Evolutionary conservation across 2,888 invertebrate species (phyloP).

Genomic region (Dilophus febrilis): DNA sequence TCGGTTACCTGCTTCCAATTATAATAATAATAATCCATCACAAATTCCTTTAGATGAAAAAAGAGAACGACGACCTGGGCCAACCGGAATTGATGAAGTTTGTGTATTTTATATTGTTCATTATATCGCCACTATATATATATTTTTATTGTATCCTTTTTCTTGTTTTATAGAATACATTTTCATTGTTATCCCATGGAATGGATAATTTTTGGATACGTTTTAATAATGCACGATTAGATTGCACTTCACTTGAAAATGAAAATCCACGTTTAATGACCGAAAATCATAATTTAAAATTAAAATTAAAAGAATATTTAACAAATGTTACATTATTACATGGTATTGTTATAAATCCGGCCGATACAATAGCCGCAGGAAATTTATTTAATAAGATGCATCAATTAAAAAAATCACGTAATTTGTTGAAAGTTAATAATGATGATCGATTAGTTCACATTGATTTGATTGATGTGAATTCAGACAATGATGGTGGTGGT

Average conservation of each 20-base stretch:
- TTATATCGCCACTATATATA: not conserved
- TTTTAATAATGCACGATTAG: constrained; percentile 37
- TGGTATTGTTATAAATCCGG: constrained; percentile 15
- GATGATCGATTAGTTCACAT: constrained; percentile 23
- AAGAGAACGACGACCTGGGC: constrained; percentile 18
- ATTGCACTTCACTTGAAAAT: constrained; percentile 32
- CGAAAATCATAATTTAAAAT: constrained; percentile 47
- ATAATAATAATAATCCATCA: not conserved
- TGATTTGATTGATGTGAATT: constrained; percentile 11
- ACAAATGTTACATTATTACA: constrained; percentile 36
- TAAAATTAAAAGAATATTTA: constrained; percentile 42
- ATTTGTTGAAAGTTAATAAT: constrained; percentile 26
- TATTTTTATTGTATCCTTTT: not conserved
- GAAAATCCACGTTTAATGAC: constrained; percentile 27
- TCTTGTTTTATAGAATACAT: constrained; percentile 1
- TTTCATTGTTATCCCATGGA: constrained; percentile 20
- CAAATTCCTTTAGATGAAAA: constrained; percentile 23
- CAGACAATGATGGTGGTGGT: too few species aligned
- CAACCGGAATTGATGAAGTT: too few species aligned
- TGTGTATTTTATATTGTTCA: not conserved
- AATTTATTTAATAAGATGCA: constrained; percentile 11
- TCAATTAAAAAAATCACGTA: not conserved
- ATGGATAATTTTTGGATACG: constrained; percentile 55
- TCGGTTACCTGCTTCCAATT: too few species aligned
- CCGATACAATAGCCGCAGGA: constrained; percentile 19